Percentiles rank a stretch among this genome's conserved stretches.
These are phyloP conservation scores for Armadillidium nasatum DNA, from an alignment of 1,140 invertebrate species.

Conservation along the genomic window DNA sequence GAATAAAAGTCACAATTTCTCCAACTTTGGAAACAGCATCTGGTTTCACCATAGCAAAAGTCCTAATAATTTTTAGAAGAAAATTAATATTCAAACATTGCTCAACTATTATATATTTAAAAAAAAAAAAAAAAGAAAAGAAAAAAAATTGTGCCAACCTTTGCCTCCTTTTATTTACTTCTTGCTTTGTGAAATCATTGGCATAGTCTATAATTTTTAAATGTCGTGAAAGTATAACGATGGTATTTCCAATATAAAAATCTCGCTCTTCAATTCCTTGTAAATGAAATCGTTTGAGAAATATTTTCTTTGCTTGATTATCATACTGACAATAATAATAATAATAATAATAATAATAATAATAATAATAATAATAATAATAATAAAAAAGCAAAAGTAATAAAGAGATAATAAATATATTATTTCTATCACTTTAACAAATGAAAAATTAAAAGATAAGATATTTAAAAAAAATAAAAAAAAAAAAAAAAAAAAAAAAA, in stretches of 20 bases:
- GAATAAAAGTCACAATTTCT: constrained; percentile 64
- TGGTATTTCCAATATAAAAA: constrained; percentile 69
- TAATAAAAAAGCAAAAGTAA: too few relatives aligned
- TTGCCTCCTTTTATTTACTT: constrained; percentile 31
- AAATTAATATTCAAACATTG: neutral
- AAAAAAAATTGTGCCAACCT: constrained; percentile 29
- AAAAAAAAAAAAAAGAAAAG: neutral
- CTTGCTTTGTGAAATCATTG: constrained; percentile 53
- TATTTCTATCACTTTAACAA: too few relatives aligned
- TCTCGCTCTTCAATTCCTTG: constrained; percentile 62
- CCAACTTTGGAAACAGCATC: constrained; percentile 64
- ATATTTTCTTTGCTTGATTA: constrained; percentile 65
- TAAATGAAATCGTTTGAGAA: constrained; percentile 67
- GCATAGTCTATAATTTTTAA: constrained; percentile 73
- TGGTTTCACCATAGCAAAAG: constrained; percentile 72
- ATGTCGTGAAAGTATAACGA: constrained; percentile 70
- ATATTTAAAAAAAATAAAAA: too few relatives aligned
- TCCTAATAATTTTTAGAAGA: constrained; percentile 51
- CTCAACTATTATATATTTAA: neutral
- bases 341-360: neutral
- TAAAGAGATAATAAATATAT: too few relatives aligned
- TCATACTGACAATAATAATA: constrained; percentile 58
- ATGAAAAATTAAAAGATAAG: too few relatives aligned
- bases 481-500: too few relatives aligned
- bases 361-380: too few relatives aligned